Conservation (phyloP, 2,888 invertebrate species). For the Dasysyrphus tricinctus region DNA sequence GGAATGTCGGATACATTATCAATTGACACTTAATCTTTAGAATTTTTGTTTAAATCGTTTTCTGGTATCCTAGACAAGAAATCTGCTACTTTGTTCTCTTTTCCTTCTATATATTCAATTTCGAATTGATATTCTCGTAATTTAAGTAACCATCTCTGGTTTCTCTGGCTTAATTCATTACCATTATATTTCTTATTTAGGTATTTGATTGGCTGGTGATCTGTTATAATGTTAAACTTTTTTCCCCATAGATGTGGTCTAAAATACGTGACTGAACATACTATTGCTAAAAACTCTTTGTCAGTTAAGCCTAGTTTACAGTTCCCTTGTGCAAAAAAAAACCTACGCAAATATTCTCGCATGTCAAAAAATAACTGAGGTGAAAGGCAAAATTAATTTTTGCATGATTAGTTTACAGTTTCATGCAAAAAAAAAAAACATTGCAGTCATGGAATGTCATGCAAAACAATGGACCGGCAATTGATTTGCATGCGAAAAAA, state of each 20-base stretch:
- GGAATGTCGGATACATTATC: neutral
- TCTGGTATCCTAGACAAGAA: neutral
- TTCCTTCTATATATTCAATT: too few relatives aligned
- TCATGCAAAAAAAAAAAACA: too few relatives aligned
- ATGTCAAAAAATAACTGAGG: too few relatives aligned
- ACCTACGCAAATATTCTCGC: too few relatives aligned
- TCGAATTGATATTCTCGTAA: too few relatives aligned
- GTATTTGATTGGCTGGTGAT: neutral
- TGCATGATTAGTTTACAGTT: too few relatives aligned
- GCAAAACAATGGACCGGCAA: too few relatives aligned
- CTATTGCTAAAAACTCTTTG: constrained; percentile 7
- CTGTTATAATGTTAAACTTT: neutral
- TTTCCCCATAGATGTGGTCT: neutral
- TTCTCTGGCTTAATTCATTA: neutral
- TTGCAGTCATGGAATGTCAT: too few relatives aligned
- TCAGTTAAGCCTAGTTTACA: too few relatives aligned
- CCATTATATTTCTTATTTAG: neutral
- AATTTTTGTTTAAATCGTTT: neutral
- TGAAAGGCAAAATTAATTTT: too few relatives aligned
- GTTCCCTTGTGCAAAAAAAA: too few relatives aligned
- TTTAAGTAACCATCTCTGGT: neutral
- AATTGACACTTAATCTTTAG: neutral
- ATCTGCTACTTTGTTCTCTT: neutral
- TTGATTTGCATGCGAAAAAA: too few relatives aligned
- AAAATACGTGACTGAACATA: neutral